Evolutionary conservation across 1,140 invertebrate genomes (phyloP).

Genomic region (Wasmannia auropunctata): DNA sequence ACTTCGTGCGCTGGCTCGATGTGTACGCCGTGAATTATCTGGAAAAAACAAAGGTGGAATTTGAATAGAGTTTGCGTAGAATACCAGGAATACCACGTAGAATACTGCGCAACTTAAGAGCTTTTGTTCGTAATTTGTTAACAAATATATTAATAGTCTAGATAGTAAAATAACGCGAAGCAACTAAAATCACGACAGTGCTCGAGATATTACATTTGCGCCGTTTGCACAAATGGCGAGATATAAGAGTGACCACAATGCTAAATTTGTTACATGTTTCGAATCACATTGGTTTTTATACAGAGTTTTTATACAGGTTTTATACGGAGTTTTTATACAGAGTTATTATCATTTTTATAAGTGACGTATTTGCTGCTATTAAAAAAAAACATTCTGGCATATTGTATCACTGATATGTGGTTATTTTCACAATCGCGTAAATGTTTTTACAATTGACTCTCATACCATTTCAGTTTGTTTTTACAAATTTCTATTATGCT

Average conservation of each 20-base stretch:
- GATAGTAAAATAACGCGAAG: background rate
- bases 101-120: background rate
- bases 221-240: background rate
- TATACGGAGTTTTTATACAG: background rate
- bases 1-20: constrained; percentile 92
- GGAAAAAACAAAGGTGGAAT: constrained; percentile 69
- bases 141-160: background rate
- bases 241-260: background rate
- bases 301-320: too few species aligned
- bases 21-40: constrained; percentile 94
- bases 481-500: background rate
- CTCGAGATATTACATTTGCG: background rate
- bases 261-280: background rate
- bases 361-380: background rate
- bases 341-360: background rate
- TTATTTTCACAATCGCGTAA: background rate
- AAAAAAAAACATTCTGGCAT: background rate
- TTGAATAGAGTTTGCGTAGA: constrained; percentile 7
- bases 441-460: background rate
- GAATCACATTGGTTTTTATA: background rate
- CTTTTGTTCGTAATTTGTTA: background rate
- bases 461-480: background rate
- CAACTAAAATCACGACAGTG: background rate
- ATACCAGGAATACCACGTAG: background rate
- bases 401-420: background rate